A percentile compares a stretch with the other conserved stretches of the same genome.
Evolutionary conservation across 2,888 invertebrate genomes (phyloP).

Genomic region (Euplagia quadripunctaria): DNA sequence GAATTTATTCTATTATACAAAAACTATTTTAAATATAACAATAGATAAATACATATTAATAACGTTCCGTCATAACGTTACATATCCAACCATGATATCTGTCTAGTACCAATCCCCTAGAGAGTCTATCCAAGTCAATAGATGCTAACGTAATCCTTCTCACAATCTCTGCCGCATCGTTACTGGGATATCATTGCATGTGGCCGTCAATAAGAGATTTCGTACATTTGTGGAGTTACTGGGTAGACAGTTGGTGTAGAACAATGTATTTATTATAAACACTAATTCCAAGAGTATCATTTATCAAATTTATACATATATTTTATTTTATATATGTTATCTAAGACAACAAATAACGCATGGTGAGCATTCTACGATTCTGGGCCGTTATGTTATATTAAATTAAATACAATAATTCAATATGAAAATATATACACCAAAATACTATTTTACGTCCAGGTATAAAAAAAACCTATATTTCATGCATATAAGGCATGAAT

Average conservation of each 20-base stretch:
- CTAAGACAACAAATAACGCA: too few relatives aligned
- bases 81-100: constrained; percentile 14
- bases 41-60: background rate
- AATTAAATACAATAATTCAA: too few relatives aligned
- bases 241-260: background rate
- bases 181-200: constrained; percentile 32
- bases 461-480: too few relatives aligned
- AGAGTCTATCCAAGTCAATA: constrained; percentile 42
- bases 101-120: constrained; percentile 28
- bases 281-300: too few relatives aligned
- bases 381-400: too few relatives aligned
- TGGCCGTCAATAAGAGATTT: constrained; percentile 17
- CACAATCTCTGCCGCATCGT: constrained; percentile 49
- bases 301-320: too few relatives aligned
- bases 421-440: too few relatives aligned
- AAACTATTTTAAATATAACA: background rate
- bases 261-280: background rate
- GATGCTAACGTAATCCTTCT: constrained; percentile 53
- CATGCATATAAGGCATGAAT: too few relatives aligned
- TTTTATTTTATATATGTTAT: too few relatives aligned
- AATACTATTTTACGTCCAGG: too few relatives aligned
- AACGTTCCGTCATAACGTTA: constrained; percentile 6
- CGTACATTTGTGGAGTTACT: constrained; percentile 10
- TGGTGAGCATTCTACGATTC: too few relatives aligned
- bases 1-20: background rate